Evolutionary conservation across 2,113 vertebrate genomes (phyloP), one percentile per base, ranked within the genome.

Genomic region (Cottus gobio): DNA sequence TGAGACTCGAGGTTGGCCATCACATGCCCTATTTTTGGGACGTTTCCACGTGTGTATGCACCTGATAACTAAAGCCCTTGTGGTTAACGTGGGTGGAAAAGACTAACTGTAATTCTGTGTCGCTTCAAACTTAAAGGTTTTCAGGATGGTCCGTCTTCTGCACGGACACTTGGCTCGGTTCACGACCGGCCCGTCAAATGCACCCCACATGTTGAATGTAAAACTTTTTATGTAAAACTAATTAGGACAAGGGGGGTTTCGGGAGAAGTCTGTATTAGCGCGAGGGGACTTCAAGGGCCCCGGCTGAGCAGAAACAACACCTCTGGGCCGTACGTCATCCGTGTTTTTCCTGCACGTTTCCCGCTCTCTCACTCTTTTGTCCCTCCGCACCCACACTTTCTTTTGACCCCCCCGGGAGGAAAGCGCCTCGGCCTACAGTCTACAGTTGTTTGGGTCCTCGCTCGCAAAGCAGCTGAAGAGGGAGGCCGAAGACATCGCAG

Each of bases 311-410:
- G 85, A 77, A 84, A 74, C 63, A 89, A 83, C 86, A 82, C 34
- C 46, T 75, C 69, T 1, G 64, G 69, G 79, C 36, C 77, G 54
- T 72, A 9, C 56, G 30, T 20, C 22, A 44, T 83, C 70, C 67
- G 28, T 80, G 42, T 64, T 70, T 80, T 70, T 71, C 36, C 36
- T 28, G 50, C n/a, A 7, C 69, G 12, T 72, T 44, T 57, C 36
- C 20, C 22, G 11, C 52, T 74, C 52, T 64, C 68, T 66, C 54
- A 9, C 36, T 71, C 57, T 63, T 56, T 79, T 71, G 71, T 75
- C 75, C 80, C 61, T 87, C 81, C 80, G 90, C n/a, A 88, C 89
- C 84, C 90, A 90, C 85, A 84, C 77, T 90, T 79, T 78, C 16
- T 74, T 85, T 71, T 74, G 70, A 76, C 80, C 80, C 82, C 75